A percentile compares a stretch with the other conserved stretches of the same genome.
Evolutionary conservation across 2,113 vertebrate species (phyloP).

Genomic region (Pelmatolapia mariae): DNA sequence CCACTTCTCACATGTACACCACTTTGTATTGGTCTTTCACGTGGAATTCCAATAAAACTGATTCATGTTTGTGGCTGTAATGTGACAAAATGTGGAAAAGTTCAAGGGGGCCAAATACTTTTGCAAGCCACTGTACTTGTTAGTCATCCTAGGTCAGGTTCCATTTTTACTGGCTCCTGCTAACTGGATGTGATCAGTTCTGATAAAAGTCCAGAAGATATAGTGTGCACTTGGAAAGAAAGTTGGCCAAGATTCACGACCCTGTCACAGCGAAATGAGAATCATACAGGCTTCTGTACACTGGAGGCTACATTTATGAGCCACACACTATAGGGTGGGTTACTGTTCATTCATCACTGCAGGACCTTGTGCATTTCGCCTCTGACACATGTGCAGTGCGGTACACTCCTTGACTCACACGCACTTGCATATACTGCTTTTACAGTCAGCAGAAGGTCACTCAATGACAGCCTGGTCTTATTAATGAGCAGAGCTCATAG

Average conservation of each 20-base stretch:
- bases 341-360: slow-evolving; percentile 43
- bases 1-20: no score
- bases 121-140: no score
- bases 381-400: background rate
- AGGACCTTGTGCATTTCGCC: slow-evolving; percentile 21
- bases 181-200: background rate
- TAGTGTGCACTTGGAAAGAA: slow-evolving; percentile 12
- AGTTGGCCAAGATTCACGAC: slow-evolving; percentile 28
- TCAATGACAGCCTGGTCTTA: background rate
- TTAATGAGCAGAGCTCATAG: slow-evolving; percentile 32
- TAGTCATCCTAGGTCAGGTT: background rate
- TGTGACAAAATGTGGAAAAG: no score
- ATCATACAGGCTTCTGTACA: background rate
- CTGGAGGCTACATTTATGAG: slow-evolving; percentile 32
- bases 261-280: slow-evolving; percentile 5
- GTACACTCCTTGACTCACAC: background rate
- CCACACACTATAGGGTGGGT: background rate
- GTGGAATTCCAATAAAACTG: no score
- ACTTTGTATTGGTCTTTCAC: no score
- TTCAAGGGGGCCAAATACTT: no score
- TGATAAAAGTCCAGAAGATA: slow-evolving; percentile 10
- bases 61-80: no score
- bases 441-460: slow-evolving; percentile 19
- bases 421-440: background rate
- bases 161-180: background rate